Percentiles rank a stretch among this genome's conserved stretches.
These are phyloP conservation scores for Ceyx melanurus DNA, from an alignment of 2,113 vertebrate species.

Conservation along the genomic window DNA sequence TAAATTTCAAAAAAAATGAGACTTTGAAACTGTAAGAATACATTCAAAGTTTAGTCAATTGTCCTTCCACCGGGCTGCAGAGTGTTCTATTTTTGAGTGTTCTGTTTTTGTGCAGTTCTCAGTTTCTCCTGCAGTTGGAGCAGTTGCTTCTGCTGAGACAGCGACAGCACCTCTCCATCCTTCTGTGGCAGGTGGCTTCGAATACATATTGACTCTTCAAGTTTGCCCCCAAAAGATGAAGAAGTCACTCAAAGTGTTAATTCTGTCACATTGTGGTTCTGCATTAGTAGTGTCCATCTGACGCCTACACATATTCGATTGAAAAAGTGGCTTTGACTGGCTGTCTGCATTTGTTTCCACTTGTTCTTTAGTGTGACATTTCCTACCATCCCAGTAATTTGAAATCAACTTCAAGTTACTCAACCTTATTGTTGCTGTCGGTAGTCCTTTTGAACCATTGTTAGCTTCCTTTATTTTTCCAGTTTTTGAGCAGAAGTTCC, in stretches of 20 bases:
- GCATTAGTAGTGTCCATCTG: not conserved
- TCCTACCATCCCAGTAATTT: not conserved
- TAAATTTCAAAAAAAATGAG: not conserved
- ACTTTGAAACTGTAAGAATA: not conserved
- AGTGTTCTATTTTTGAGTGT: not conserved
- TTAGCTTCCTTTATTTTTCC: not conserved
- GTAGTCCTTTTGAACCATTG: not conserved
- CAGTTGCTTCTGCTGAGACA: not conserved
- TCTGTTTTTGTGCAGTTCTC: not conserved
- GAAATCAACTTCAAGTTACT: not conserved
- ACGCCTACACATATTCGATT: not conserved
- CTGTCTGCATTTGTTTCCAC: not conserved
- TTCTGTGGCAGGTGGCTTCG: not conserved
- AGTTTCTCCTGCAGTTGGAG: not conserved
- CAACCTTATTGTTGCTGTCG: not conserved
- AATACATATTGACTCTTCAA: not conserved
- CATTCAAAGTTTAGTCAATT: not conserved
- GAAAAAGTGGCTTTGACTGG: not conserved
- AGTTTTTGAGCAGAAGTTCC: not conserved
- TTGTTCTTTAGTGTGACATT: not conserved
- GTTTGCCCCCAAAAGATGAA: not conserved
- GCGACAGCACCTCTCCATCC: fast-evolving
- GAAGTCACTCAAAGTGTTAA: not conserved
- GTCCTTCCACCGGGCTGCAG: not conserved
- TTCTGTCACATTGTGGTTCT: not conserved